phyloP scores from a whole-genome alignment of 2,888 invertebrate genomes.

The Monoplex corrugatus region DNA sequence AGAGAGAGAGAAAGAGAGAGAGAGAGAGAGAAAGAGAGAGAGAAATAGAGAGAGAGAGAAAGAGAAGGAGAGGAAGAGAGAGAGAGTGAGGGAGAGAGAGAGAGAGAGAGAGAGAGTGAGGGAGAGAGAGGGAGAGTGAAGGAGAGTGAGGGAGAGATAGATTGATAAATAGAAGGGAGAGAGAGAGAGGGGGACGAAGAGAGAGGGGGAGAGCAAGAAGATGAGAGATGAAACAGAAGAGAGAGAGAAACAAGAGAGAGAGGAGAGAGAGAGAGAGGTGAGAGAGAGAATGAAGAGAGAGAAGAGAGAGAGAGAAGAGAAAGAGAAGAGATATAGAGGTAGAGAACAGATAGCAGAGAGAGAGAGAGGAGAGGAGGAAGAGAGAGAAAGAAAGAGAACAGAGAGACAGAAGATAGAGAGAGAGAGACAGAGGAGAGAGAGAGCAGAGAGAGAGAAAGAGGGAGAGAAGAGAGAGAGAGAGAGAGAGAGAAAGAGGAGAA shows the following conservation, averaged over 20 bases:
- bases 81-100: not conserved
- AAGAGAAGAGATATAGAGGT: not conserved
- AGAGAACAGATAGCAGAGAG: not conserved
- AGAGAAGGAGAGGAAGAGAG: not conserved
- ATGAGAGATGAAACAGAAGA: not conserved
- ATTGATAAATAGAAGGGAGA: not conserved
- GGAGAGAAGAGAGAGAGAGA: not conserved
- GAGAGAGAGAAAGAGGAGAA: not conserved
- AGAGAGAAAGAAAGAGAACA: not conserved
- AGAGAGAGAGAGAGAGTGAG: not conserved
- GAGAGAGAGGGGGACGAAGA: not conserved
- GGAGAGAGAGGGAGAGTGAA: not conserved
- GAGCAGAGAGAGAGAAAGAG: not conserved
- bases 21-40: too few relatives aligned
- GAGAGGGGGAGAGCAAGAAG: not conserved
- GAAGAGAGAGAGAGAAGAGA: not conserved
- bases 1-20: too few relatives aligned
- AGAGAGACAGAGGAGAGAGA: not conserved
- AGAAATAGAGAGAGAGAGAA: not conserved
- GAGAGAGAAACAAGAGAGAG: too few relatives aligned
- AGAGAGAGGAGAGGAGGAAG: not conserved
- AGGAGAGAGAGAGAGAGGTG: not conserved
- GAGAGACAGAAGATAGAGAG: not conserved
- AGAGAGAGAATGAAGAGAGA: not conserved
- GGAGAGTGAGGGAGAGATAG: not conserved